A percentile compares a stretch with the other conserved stretches of the same genome.
Conservation (phyloP, 2,888 invertebrate species). For the Syrista parreyssii region DNA sequence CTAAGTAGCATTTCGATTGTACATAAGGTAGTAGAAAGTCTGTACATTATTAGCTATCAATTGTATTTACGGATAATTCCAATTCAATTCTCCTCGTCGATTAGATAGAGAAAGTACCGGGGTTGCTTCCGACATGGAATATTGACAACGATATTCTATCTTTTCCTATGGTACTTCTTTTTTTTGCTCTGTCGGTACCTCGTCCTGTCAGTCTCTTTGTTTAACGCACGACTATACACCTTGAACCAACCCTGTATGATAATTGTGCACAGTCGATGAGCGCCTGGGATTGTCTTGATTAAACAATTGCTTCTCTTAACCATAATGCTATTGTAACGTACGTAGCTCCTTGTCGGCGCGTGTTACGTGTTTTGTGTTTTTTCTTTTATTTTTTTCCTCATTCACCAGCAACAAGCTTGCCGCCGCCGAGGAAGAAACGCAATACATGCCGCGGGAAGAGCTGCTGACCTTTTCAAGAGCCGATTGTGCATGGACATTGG, state of each 20-base stretch:
- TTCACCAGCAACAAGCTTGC: constrained; percentile 38
- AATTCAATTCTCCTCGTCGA: background rate
- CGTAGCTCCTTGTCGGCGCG: background rate
- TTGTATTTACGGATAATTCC: background rate
- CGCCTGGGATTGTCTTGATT: background rate
- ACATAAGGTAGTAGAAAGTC: background rate
- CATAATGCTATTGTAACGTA: background rate
- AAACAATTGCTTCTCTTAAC: background rate
- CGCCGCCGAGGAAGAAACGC: constrained; percentile 40
- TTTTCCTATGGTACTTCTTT: background rate
- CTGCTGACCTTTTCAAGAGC: constrained; percentile 33
- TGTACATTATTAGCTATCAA: background rate
- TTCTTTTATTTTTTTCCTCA: background rate
- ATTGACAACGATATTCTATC: background rate
- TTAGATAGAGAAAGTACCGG: background rate
- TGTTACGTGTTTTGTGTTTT: background rate
- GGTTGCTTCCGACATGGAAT: background rate
- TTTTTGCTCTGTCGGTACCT: background rate
- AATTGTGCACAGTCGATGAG: background rate
- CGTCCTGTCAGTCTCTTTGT: background rate
- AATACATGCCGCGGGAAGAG: constrained; percentile 36
- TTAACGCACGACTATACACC: background rate
- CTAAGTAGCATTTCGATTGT: background rate
- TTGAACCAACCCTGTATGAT: background rate
- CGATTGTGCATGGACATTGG: constrained; percentile 38